Conservation (phyloP, 2,113 vertebrate species). For the Callaeas wilsoni region DNA sequence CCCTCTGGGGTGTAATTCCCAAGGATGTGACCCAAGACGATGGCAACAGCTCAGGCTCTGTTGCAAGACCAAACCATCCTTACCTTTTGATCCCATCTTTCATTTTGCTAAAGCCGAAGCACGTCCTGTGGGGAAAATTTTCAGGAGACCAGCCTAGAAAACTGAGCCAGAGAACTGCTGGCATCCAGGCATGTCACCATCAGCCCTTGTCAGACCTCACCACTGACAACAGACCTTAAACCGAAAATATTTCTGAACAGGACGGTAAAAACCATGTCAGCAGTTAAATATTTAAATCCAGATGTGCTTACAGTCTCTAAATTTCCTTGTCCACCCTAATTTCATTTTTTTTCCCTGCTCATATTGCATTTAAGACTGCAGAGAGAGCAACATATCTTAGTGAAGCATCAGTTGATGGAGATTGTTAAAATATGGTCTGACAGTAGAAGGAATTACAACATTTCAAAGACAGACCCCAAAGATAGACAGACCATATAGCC, state of each 20-base stretch:
- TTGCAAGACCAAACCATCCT: not conserved
- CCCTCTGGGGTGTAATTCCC: not conserved
- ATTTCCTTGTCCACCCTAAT: not conserved
- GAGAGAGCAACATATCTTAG: not conserved
- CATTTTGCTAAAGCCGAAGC: not conserved
- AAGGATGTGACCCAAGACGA: no score
- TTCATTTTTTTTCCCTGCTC: not conserved
- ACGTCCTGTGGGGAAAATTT: not conserved
- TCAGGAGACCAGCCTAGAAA: not conserved
- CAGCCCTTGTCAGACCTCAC: not conserved
- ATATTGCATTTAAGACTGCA: not conserved
- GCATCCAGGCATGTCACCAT: not conserved
- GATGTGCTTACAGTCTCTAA: not conserved
- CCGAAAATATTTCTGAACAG: not conserved
- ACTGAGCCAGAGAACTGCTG: not conserved
- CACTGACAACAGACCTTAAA: not conserved
- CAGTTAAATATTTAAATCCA: not conserved
- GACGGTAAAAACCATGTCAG: not conserved
- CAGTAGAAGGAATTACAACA: not conserved
- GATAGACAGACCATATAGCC: no score
- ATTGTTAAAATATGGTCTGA: not conserved
- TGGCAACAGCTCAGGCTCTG: fast-evolving
- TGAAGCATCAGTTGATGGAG: not conserved
- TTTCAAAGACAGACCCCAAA: not conserved
- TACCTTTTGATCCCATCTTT: not conserved